A percentile compares a stretch with the other conserved stretches of the same genome.
phyloP scores from a whole-genome alignment of 2,888 invertebrate species.

The Entomobrya proxima region DNA sequence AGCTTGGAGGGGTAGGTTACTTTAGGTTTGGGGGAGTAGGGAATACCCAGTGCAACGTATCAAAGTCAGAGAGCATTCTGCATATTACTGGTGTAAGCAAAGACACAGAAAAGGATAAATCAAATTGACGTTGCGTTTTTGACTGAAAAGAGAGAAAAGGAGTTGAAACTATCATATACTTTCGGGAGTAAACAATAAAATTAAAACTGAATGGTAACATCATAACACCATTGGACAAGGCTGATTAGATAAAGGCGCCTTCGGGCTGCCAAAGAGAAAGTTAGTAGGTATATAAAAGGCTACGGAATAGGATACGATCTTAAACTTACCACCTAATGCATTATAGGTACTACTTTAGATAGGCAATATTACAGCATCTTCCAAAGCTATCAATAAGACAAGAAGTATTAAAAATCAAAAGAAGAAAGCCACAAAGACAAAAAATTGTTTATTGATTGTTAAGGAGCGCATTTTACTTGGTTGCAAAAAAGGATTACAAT shows the following conservation, averaged over 20 bases:
- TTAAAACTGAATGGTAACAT: conserved; percentile 14
- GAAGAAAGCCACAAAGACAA: conserved; percentile 39
- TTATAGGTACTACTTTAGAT: conserved; percentile 1
- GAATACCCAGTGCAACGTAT: background rate
- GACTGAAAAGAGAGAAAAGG: conserved; percentile 36
- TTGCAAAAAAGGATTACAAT: background rate
- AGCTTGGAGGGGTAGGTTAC: background rate
- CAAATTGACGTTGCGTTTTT: background rate
- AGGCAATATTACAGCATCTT: conserved; percentile 29
- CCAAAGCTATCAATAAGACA: conserved; percentile 32
- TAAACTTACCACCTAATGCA: background rate
- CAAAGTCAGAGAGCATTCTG: background rate
- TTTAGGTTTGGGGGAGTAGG: background rate
- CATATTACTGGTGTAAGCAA: background rate
- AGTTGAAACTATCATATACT: background rate
- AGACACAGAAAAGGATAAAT: background rate
- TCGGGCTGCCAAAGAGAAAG: background rate
- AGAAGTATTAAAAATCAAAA: conserved; percentile 21
- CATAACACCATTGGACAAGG: conserved; percentile 42
- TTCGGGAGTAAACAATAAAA: background rate
- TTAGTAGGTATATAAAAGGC: background rate
- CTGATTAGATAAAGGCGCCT: conserved; percentile 38
- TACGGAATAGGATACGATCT: background rate
- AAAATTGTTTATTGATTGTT: background rate
- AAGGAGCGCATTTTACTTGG: background rate